Percentiles rank a stretch among this genome's conserved stretches.
These are phyloP conservation scores for Phocoena sinus DNA, from an alignment of 2,113 vertebrate genomes.

Conservation along the genomic window DNA sequence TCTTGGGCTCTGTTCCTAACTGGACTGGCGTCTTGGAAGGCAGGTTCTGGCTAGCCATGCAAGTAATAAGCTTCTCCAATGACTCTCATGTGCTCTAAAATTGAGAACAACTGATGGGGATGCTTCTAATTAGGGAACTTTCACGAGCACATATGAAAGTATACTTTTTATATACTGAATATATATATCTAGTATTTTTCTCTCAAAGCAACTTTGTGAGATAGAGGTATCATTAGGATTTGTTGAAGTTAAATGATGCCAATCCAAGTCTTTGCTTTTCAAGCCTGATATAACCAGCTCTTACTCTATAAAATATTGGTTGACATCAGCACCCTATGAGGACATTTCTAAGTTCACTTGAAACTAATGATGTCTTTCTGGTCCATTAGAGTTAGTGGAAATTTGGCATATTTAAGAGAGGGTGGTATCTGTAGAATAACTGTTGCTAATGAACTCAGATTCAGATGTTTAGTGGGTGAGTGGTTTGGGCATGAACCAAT, in stretches of 20 bases:
- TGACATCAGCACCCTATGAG: background rate
- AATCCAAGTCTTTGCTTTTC: background rate
- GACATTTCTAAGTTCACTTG: background rate
- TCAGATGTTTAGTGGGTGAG: background rate
- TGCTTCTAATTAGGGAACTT: background rate
- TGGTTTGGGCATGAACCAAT: background rate
- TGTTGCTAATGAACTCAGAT: background rate
- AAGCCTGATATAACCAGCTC: background rate
- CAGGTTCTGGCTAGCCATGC: background rate
- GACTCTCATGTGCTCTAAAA: background rate
- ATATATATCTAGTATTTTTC: background rate
- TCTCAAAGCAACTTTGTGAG: background rate
- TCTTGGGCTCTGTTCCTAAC: background rate
- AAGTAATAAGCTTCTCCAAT: background rate
- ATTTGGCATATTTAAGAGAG: background rate
- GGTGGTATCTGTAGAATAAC: background rate
- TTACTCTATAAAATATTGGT: constrained; percentile 1
- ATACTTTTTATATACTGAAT: too few species aligned
- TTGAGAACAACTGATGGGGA: background rate
- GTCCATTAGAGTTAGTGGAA: background rate
- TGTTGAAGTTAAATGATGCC: background rate
- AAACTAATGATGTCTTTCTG: background rate
- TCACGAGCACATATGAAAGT: too few species aligned
- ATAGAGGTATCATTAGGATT: background rate
- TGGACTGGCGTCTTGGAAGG: background rate